A percentile compares a stretch with the other conserved stretches of the same genome.
These are phyloP conservation scores for Watersipora subatra DNA, from an alignment of 1,140 invertebrate genomes.

Conservation along the genomic window DNA sequence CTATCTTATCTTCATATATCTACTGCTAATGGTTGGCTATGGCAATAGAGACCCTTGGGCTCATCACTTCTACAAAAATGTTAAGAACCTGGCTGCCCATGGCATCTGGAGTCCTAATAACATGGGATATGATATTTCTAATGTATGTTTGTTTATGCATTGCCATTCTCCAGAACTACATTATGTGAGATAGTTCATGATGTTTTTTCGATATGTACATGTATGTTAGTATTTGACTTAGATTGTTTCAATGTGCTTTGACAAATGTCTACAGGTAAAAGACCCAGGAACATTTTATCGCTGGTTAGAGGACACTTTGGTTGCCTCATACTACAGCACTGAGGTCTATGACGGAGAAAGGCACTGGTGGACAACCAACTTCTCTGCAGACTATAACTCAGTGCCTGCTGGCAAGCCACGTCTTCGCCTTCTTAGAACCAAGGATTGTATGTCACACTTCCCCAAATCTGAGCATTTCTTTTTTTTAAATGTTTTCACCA, in stretches of 20 bases:
- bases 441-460: not conserved
- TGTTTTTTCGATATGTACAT: no score
- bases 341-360: not conserved
- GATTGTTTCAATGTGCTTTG: no score
- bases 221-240: no score
- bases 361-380: not conserved
- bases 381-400: not conserved
- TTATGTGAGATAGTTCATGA: no score
- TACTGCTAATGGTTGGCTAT: slow-evolving; percentile 43
- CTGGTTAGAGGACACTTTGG: not conserved
- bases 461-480: not conserved
- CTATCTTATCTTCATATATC: slow-evolving; percentile 43
- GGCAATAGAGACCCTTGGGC: slow-evolving; percentile 36
- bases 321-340: not conserved
- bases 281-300: no score
- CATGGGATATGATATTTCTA: no score
- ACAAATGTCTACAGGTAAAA: no score
- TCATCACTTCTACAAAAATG: slow-evolving; percentile 37
- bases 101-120: no score
- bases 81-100: no score
- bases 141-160: no score
- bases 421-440: not conserved
- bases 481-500: no score
- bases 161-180: no score
- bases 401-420: not conserved